These are phyloP conservation scores for Dicyrtoma fusca DNA, from an alignment of 2,888 invertebrate species.

Conservation along the genomic window DNA sequence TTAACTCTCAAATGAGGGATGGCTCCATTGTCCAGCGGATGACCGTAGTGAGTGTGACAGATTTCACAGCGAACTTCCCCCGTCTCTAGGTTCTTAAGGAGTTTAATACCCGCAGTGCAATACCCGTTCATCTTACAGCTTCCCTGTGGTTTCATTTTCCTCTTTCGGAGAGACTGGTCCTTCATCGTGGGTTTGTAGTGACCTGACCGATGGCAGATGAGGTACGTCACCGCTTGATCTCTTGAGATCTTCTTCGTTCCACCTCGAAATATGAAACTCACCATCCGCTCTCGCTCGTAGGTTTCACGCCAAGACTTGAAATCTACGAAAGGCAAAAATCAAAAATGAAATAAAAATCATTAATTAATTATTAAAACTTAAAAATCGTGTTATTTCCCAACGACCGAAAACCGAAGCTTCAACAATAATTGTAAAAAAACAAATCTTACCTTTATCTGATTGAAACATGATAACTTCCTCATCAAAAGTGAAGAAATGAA, in stretches of 20 bases:
- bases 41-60: constrained; percentile 55
- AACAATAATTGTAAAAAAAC: neutral
- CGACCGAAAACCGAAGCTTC: no score
- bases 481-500: constrained; percentile 47
- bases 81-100: constrained; percentile 48
- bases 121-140: constrained; percentile 56
- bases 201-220: constrained; percentile 55
- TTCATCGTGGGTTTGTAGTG: constrained; percentile 55
- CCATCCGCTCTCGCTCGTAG: constrained; percentile 53
- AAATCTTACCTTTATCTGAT: constrained; percentile 41
- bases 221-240: constrained; percentile 54
- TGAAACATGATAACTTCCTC: constrained; percentile 43
- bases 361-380: no score
- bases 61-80: constrained; percentile 49
- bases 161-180: constrained; percentile 45
- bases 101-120: constrained; percentile 55
- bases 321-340: constrained; percentile 32
- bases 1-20: constrained; percentile 54
- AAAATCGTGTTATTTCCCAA: no score
- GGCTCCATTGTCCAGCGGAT: constrained; percentile 51
- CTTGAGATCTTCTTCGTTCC: constrained; percentile 54
- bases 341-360: no score
- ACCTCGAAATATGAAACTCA: constrained; percentile 55
- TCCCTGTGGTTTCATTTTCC: constrained; percentile 56
- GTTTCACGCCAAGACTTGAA: constrained; percentile 52